phyloP scores from a whole-genome alignment of 2,888 invertebrate species.

The Cantharis rufa region DNA sequence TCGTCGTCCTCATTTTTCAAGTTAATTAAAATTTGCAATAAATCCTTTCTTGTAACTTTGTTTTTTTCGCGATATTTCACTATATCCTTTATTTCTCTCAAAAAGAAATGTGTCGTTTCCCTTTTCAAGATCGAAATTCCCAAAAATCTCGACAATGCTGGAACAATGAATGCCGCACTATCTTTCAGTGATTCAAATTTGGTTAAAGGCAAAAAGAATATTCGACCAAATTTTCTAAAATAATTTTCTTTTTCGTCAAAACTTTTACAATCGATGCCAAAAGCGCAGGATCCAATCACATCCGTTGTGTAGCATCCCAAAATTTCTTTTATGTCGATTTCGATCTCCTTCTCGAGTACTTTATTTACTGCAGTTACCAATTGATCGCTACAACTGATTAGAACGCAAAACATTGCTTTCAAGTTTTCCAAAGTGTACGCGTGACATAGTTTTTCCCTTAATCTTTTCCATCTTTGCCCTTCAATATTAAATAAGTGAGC shows the following conservation, averaged over 20 bases:
- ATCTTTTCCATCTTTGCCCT: slow-evolving; percentile 63
- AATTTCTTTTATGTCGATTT: slow-evolving; percentile 54
- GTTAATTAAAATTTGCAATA: slow-evolving; percentile 49
- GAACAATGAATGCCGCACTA: slow-evolving; percentile 54
- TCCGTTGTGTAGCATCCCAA: slow-evolving; percentile 57
- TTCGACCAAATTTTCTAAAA: slow-evolving; percentile 44
- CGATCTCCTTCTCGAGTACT: slow-evolving; percentile 29
- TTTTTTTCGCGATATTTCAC: slow-evolving; percentile 38
- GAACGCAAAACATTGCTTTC: slow-evolving; percentile 63
- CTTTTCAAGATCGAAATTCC: slow-evolving; percentile 31
- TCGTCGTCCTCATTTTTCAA: slow-evolving; percentile 22
- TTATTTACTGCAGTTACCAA: slow-evolving; percentile 53
- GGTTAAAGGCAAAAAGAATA: slow-evolving; percentile 21
- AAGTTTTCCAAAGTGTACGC: slow-evolving; percentile 68
- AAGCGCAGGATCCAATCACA: slow-evolving; percentile 61
- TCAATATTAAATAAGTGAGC: slow-evolving; percentile 60
- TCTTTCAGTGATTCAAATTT: slow-evolving; percentile 42
- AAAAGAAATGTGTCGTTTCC: slow-evolving; percentile 40
- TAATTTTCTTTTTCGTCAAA: slow-evolving; percentile 58
- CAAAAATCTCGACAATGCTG: slow-evolving; percentile 48
- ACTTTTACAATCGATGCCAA: slow-evolving; percentile 61
- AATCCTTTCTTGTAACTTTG: slow-evolving; percentile 45
- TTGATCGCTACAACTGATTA: slow-evolving; percentile 60
- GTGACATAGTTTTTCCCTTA: slow-evolving; percentile 64
- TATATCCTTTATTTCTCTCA: slow-evolving; percentile 37